These are phyloP conservation scores for Candoia aspera DNA, from an alignment of 2,113 vertebrate species.

Conservation along the genomic window DNA sequence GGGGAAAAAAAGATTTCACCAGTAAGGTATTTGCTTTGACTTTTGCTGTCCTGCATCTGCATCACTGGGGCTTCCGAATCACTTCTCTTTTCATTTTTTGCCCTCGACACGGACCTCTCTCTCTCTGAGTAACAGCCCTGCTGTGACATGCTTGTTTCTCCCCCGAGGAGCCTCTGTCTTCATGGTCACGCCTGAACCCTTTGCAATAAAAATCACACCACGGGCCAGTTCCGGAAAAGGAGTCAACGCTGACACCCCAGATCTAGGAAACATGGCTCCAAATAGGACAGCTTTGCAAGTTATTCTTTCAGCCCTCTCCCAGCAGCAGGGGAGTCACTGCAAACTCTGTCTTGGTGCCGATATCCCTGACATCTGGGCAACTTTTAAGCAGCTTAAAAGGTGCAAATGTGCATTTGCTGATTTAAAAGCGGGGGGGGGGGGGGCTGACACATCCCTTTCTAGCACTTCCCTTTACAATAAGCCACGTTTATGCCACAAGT, in stretches of 20 bases:
- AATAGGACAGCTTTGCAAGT: no score
- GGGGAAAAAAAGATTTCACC: not conserved
- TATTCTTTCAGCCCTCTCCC: no score
- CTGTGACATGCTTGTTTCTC: no score
- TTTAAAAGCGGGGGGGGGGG: not conserved
- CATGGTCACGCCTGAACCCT: no score
- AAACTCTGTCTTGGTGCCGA: not conserved
- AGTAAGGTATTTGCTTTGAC: not conserved
- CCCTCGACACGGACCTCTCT: not conserved
- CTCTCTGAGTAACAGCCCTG: no score
- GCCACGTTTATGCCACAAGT: not conserved
- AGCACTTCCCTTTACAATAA: rapidly evolving
- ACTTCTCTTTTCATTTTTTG: no score
- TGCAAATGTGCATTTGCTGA: not conserved
- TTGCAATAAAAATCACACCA: no score
- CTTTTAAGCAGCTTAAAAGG: not conserved
- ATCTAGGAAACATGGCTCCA: no score
- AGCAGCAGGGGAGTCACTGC: no score
- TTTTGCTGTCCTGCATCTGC: not conserved
- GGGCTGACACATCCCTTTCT: not conserved
- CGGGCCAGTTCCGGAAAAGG: no score
- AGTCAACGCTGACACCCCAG: no score
- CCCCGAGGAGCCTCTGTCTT: no score
- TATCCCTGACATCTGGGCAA: not conserved
- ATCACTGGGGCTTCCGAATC: not conserved